Evolutionary conservation across 2,888 invertebrate genomes (phyloP), one percentile per base, ranked within the genome.

Genomic region (Acanthosepion esculentum): DNA sequence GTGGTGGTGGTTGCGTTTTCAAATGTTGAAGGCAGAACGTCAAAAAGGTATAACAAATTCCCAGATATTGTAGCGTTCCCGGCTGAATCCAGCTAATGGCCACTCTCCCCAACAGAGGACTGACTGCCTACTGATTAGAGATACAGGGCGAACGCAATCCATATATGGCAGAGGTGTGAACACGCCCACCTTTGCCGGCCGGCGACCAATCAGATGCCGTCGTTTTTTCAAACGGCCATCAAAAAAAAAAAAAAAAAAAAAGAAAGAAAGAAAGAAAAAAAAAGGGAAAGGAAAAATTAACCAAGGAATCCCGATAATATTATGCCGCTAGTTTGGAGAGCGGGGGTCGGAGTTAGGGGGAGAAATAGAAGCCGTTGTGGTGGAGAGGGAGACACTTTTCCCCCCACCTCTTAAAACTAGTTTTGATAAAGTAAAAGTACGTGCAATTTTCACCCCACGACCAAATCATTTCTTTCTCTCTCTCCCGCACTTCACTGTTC

Each of bases 121-220:
- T n/a, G 78, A 78, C 78, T n/a, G 78, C 78, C n/a, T 78, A 78
- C 78, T 78, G 78, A 78, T 78, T 78, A 33, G 78, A 78, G n/a
- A 78, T 12, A n/a, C n/a, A 78, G n/a, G n/a, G n/a, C 78, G 78
- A 78, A 59, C 59, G 59, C 59, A 33, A 78, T 78, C 78, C 78
- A 78, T 78, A 78, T 78, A 78, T 78, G 78, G 78, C n/a, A 78
- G 78, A n/a, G 78, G 78, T 23, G n/a, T 15, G 4, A n/a, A 78
- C 78, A 78, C 78, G 78, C 78, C 78, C 78, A 78, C 78, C n/a
- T n/a, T 78, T 78, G n/a, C n/a, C 78, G 78, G n/a, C 18, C 33
- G n/a, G 78, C n/a, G 78, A 78, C 78, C 78, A 78, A 78, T 78
- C 78, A 78, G 78, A 78, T 33, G 78, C n/a, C 33, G n/a, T 12